Evolutionary conservation across 2,113 vertebrate genomes (phyloP), one percentile per base, ranked within the genome.

Genomic region (Grus americana): DNA sequence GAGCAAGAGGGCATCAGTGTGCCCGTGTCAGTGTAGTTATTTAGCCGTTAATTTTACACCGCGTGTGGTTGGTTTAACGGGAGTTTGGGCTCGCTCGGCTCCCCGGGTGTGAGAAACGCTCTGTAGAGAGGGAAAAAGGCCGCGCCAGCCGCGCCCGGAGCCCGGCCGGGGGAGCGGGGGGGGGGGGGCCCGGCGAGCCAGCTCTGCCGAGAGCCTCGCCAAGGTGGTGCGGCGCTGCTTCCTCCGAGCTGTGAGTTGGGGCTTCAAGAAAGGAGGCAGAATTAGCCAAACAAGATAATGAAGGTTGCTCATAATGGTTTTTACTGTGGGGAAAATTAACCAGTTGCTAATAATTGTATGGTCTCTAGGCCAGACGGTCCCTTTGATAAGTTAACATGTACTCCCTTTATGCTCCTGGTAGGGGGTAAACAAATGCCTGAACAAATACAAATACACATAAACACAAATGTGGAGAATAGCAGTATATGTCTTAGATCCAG

Each of bases 381-480:
- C 97, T 98, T 97, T 98, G 97, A 97, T 98, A 98, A 98, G 97
- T 98, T 98, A 98, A 97, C 98, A 93, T 96, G 96, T 97, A 95
- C 94, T 97, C 97, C 89, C 95, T 98, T 98, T 98, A 97, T 97
- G 95, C 86, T 95, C 96, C 96, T 97, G 40, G 97, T 95, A 93
- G 98, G 98, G 97, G 97, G 98, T 97, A 97, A 97, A 97, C 97
- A 98, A 98, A 98, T 93, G 97, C 93, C 93, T 96, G 97, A 96
- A 95, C 97, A 98, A 98, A 97, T 94, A 97, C 96, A 97, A 96
- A 98, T 96, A 94, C 96, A 83, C 97, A 97, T 97, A 97, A 98
- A 98, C 98, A 97, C 95, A 32, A 94, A 72, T 96, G 97, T 88
- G 93, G 95, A 97, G 97, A 98, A 98, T 97, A 94, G 97, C 97